Evolutionary conservation across 2,797 vertebrate genomes (phyloP).

Genomic region (Falco berigora): DNA sequence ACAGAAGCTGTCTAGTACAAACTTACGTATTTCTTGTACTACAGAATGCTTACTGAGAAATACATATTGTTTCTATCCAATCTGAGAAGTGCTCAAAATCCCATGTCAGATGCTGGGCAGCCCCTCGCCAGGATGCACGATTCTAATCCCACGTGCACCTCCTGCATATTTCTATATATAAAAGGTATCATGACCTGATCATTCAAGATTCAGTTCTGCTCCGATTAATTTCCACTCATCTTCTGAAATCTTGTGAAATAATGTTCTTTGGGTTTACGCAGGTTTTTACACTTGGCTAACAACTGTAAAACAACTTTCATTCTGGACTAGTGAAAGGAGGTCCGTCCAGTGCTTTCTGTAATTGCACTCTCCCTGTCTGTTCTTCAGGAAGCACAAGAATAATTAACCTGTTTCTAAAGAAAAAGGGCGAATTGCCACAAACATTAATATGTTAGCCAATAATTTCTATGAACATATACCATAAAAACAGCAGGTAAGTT

Average conservation of each 20-base stretch:
- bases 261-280: background rate
- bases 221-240: background rate
- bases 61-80: background rate
- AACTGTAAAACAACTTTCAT: background rate
- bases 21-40: background rate
- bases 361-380: background rate
- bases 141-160: background rate
- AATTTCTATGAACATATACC: background rate
- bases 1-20: background rate
- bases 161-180: background rate
- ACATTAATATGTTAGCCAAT: background rate
- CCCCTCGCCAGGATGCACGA: background rate
- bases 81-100: background rate
- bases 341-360: background rate
- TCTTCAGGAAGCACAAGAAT: background rate
- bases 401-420: background rate
- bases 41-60: background rate
- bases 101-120: background rate
- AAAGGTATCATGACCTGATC: background rate
- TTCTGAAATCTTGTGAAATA: background rate
- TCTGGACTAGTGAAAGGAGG: background rate
- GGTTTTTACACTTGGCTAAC: background rate
- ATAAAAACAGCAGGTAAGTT: background rate
- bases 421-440: background rate
- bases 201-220: background rate